These are phyloP conservation scores for Lysandra coridon DNA, from an alignment of 2,888 invertebrate species.

Conservation along the genomic window DNA sequence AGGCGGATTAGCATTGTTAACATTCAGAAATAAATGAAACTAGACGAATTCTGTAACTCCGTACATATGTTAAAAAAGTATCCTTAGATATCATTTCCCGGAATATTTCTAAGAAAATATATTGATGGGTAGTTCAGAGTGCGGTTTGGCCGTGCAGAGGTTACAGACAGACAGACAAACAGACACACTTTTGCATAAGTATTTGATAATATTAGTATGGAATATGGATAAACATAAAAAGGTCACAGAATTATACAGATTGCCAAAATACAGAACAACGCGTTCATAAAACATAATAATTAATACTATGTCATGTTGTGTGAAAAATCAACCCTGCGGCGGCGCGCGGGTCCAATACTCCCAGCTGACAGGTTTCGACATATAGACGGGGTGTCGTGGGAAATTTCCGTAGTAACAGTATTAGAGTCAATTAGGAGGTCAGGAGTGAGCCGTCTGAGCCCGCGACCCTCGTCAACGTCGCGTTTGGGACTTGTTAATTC, in stretches of 20 bases:
- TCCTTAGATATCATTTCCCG: no score
- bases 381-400: background rate
- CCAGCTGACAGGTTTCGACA: conserved; percentile 10
- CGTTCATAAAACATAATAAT: background rate
- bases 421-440: conserved; percentile 29
- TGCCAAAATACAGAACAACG: background rate
- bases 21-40: no score
- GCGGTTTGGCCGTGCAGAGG: no score
- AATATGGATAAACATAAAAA: no score
- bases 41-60: no score
- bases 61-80: no score
- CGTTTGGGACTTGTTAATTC: conserved; percentile 23
- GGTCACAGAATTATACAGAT: background rate
- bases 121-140: no score
- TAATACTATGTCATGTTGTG: background rate
- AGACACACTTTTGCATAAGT: no score
- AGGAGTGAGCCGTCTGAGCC: conserved; percentile 24
- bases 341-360: background rate
- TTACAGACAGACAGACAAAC: no score
- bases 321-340: background rate
- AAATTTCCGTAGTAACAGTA: conserved; percentile 23
- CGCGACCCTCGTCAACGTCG: conserved; percentile 27
- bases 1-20: no score
- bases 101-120: no score
- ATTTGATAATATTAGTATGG: no score